Evolutionary conservation across 2,113 vertebrate genomes (phyloP).

Genomic region (Plotosus lineatus): DNA sequence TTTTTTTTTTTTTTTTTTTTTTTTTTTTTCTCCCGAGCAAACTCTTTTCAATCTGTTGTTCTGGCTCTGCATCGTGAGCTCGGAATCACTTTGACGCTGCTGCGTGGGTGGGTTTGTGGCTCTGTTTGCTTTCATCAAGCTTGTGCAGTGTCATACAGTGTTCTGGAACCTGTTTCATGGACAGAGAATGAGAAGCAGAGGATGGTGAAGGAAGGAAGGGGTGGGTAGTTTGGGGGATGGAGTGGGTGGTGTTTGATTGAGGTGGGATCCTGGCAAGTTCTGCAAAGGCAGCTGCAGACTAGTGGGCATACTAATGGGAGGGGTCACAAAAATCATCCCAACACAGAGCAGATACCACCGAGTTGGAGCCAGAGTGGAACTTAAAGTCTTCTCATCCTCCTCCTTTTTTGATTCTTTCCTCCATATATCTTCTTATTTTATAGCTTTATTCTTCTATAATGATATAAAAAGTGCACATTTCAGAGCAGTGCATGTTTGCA

Average conservation of each 20-base stretch:
- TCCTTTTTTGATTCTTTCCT: neutral
- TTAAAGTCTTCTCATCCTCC: conserved; percentile 1
- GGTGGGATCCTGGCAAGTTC: conserved; percentile 63
- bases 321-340: conserved; percentile 44
- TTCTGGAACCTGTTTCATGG: conserved; percentile 48
- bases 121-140: conserved; percentile 69
- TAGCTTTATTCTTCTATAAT: conserved; percentile 39
- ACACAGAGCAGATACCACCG: conserved; percentile 39
- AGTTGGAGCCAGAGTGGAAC: conserved; percentile 45
- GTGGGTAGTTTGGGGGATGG: conserved; percentile 40
- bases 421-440: neutral
- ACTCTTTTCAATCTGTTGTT: conserved; percentile 65
- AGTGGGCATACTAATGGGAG: conserved; percentile 67
- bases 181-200: conserved; percentile 22
- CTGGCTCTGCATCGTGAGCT: conserved; percentile 64
- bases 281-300: conserved; percentile 73
- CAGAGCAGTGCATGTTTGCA: conserved; percentile 36
- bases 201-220: conserved; percentile 18
- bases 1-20: conserved; percentile 55
- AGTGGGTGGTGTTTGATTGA: conserved; percentile 55
- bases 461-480: conserved; percentile 49
- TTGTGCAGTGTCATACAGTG: conserved; percentile 58
- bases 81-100: conserved; percentile 67
- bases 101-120: conserved; percentile 73
- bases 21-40: conserved; percentile 26